Conservation (phyloP, 2,797 vertebrate genomes). For the Vespertilio murinus region DNA sequence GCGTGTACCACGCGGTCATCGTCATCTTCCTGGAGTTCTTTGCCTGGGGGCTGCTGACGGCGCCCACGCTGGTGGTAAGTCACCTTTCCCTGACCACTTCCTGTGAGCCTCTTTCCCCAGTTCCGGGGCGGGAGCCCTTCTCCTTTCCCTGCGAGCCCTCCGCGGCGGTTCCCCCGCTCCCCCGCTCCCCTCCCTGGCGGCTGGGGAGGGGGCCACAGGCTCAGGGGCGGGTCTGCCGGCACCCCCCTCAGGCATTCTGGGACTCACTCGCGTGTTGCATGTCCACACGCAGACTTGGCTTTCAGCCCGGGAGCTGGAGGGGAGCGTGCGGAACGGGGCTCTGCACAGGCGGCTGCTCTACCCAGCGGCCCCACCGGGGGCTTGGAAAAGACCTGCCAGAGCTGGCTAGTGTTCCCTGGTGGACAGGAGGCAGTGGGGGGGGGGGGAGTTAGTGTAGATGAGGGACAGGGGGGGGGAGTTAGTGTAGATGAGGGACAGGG, state of each 20-base stretch:
- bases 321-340: neutral
- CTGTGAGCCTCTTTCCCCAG: neutral
- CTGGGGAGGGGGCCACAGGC: neutral
- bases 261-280: neutral
- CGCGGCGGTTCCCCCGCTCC: neutral
- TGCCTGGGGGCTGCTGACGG: slow-evolving; percentile 96
- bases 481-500: no score
- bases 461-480: no score
- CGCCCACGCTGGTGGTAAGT: slow-evolving; percentile 94
- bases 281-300: neutral
- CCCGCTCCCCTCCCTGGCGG: neutral
- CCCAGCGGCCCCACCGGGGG: neutral
- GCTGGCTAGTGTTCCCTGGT: neutral
- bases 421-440: neutral
- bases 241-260: neutral
- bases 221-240: neutral
- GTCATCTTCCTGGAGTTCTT: slow-evolving; percentile 99
- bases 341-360: neutral
- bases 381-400: neutral
- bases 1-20: slow-evolving; percentile 95
- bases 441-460: neutral
- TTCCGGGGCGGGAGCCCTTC: neutral
- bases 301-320: neutral
- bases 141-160: neutral
- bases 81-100: slow-evolving; percentile 22